These are phyloP conservation scores for Tamandua tetradactyla DNA, from an alignment of 2,797 vertebrate genomes.

Conservation along the genomic window DNA sequence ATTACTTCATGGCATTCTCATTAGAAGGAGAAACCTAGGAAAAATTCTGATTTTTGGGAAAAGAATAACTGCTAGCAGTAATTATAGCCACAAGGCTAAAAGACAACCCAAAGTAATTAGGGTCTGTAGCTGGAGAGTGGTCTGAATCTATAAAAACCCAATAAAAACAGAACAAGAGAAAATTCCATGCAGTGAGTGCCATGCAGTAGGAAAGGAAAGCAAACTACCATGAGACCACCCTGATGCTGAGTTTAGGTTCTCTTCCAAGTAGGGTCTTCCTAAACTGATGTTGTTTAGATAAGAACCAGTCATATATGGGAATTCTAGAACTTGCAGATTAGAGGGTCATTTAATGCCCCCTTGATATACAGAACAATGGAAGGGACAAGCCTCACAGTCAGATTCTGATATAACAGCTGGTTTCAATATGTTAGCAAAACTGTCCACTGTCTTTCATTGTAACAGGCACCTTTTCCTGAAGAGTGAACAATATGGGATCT, in stretches of 20 bases:
- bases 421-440: background rate
- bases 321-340: background rate
- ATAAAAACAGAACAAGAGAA: background rate
- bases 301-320: background rate
- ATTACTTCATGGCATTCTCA: background rate
- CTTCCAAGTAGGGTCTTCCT: background rate
- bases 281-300: background rate
- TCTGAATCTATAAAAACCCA: background rate
- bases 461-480: background rate
- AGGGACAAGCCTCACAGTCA: background rate
- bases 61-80: background rate
- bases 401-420: background rate
- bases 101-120: background rate
- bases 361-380: background rate
- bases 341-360: background rate
- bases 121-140: background rate
- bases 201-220: background rate
- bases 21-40: slow-evolving; percentile 34
- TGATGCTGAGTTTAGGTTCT: background rate
- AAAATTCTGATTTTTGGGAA: slow-evolving; percentile 23
- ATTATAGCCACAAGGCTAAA: background rate
- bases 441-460: background rate
- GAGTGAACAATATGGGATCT: no score
- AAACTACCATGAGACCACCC: background rate
- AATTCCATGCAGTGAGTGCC: background rate